phyloP scores from a whole-genome alignment of 2,888 invertebrate species.

The Caenorhabditis japonica region DNA sequence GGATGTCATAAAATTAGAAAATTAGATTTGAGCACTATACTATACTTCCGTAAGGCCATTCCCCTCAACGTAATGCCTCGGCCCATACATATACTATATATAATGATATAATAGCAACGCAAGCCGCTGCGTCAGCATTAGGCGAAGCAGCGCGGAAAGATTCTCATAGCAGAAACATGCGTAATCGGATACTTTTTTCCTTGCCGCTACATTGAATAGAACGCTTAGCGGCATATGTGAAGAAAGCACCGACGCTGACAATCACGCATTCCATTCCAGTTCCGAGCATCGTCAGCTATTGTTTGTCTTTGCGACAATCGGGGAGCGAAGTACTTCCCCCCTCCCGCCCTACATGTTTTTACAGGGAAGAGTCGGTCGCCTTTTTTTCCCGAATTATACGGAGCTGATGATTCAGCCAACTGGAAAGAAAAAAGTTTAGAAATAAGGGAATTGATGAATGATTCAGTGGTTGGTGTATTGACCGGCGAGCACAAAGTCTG shows the following conservation, averaged over 20 bases:
- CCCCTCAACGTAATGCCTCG: slow-evolving; percentile 12
- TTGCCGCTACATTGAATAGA: slow-evolving; percentile 42
- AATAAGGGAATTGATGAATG: slow-evolving; percentile 29
- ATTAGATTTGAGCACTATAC: slow-evolving; percentile 29
- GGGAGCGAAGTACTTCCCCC: background rate
- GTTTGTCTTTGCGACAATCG: slow-evolving; percentile 44
- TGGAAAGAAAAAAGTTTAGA: slow-evolving; percentile 23
- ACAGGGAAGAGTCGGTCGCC: slow-evolving; percentile 18
- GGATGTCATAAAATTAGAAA: too few relatives aligned
- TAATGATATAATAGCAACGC: too few relatives aligned
- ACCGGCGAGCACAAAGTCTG: slow-evolving; percentile 28
- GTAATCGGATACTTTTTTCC: slow-evolving; percentile 42
- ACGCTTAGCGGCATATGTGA: slow-evolving; percentile 50
- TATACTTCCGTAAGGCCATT: slow-evolving; percentile 20
- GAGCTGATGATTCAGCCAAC: background rate
- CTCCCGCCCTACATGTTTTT: slow-evolving; percentile 40
- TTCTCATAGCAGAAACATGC: slow-evolving; percentile 48
- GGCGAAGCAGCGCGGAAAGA: too few relatives aligned
- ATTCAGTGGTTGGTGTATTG: slow-evolving; percentile 20
- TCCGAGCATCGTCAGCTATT: slow-evolving; percentile 20
- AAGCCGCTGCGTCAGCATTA: too few relatives aligned
- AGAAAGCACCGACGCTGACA: slow-evolving; percentile 34
- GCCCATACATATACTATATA: too few relatives aligned
- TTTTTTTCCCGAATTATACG: background rate
- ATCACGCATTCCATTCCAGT: slow-evolving; percentile 49